Evolutionary conservation across 2,113 vertebrate genomes (phyloP).

Genomic region (Phrynosoma platyrhinos): DNA sequence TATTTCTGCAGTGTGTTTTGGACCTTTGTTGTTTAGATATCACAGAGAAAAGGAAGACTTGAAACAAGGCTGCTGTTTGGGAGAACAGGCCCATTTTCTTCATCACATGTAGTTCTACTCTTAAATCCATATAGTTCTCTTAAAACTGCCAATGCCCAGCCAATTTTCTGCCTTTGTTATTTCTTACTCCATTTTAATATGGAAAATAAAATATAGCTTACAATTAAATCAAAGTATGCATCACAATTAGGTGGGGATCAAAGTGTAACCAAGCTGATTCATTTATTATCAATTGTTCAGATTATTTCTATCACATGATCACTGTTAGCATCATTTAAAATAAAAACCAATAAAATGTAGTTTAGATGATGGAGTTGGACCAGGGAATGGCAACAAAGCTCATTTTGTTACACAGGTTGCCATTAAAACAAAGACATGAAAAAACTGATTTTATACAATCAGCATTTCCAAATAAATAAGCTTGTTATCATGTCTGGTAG

Average conservation of each 20-base stretch:
- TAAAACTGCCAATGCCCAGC: neutral
- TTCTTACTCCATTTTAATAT: neutral
- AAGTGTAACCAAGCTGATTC: neutral
- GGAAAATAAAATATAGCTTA: neutral
- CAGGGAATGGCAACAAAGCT: neutral
- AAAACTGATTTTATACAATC: slow-evolving; percentile 26
- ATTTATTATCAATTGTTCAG: neutral
- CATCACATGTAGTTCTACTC: neutral
- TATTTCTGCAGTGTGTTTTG: no score
- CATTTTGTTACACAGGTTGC: neutral
- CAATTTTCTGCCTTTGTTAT: neutral
- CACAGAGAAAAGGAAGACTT: no score
- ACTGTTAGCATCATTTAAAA: no score
- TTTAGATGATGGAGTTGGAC: neutral
- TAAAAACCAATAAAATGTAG: neutral
- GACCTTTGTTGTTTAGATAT: no score
- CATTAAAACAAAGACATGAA: slow-evolving; percentile 28
- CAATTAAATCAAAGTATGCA: neutral
- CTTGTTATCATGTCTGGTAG: neutral
- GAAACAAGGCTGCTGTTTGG: no score
- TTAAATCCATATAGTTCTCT: neutral
- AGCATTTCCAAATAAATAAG: slow-evolving; percentile 15
- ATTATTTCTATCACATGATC: neutral
- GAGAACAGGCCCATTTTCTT: neutral
- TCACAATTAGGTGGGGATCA: neutral